Percentiles rank a stretch among this genome's conserved stretches.
These are phyloP conservation scores for Varanus komodoensis DNA, from an alignment of 2,113 vertebrate genomes.

Conservation along the genomic window DNA sequence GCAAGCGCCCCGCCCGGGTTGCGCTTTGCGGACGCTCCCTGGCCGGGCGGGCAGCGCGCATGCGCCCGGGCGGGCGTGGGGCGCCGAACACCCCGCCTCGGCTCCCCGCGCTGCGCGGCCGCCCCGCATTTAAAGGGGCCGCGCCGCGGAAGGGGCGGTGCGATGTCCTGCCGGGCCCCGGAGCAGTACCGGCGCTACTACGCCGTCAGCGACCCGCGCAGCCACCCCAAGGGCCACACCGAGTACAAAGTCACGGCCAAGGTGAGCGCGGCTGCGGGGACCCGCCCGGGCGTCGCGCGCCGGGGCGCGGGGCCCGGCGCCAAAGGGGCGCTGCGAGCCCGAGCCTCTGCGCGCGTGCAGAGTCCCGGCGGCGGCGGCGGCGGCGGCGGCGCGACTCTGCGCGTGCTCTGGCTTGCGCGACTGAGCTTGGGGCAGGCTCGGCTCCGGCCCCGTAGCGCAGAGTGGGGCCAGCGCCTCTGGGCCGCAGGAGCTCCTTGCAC, in stretches of 20 bases:
- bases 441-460: no score
- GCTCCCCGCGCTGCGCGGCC: neutral
- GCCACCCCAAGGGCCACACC: conserved; percentile 90
- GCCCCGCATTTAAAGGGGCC: conserved; percentile 48
- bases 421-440: no score
- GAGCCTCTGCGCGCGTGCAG: neutral
- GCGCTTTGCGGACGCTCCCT: conserved; percentile 53
- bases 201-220: conserved; percentile 84
- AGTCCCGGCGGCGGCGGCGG: neutral
- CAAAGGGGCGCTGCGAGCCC: neutral
- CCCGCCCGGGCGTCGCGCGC: neutral
- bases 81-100: neutral
- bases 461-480: no score
- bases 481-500: no score
- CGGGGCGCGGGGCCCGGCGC: no score
- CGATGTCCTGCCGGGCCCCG: conserved; percentile 86
- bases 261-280: conserved; percentile 69
- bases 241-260: conserved; percentile 91
- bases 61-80: neutral
- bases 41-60: neutral
- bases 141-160: neutral
- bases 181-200: conserved; percentile 88
- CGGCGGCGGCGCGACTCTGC: no score
- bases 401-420: neutral
- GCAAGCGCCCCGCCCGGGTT: rapidly evolving